phyloP scores from a whole-genome alignment of 1,140 invertebrate species.

The Limonius californicus region DNA sequence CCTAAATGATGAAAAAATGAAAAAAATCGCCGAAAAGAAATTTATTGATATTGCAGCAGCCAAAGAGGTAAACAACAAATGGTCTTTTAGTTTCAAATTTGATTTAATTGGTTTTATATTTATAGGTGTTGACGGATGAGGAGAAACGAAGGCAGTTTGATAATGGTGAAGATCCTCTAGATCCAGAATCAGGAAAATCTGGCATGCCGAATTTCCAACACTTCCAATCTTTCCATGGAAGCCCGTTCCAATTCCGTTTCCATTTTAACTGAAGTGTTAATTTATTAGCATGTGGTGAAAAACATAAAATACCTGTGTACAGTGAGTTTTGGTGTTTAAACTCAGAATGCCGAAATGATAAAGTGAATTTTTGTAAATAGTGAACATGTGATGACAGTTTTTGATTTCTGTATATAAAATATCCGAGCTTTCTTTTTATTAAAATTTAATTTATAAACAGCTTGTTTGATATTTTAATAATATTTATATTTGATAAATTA shows the following conservation, averaged over 20 bases:
- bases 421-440: not conserved
- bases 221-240: conserved; percentile 84
- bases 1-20: conserved; percentile 77
- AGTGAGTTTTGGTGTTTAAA: not conserved
- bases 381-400: not conserved
- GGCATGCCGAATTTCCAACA: conserved; percentile 70
- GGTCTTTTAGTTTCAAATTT: not conserved
- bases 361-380: not conserved
- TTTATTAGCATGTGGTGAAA: not conserved
- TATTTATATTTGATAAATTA: not conserved
- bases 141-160: conserved; percentile 94
- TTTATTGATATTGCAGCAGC: conserved; percentile 99
- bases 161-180: conserved; percentile 92
- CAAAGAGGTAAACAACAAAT: conserved; percentile 78
- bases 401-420: not conserved
- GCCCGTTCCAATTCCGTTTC: conserved; percentile 95
- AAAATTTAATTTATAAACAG: not conserved
- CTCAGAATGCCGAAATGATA: not conserved
- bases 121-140: conserved; percentile 65
- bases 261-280: conserved; percentile 70
- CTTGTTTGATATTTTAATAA: not conserved
- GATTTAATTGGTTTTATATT: conserved; percentile 2
- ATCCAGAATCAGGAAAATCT: conserved; percentile 75
- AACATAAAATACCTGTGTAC: not conserved
- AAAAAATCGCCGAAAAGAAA: conserved; percentile 94